These are phyloP conservation scores for Podiceps cristatus DNA, from an alignment of 2,113 vertebrate species.

Conservation along the genomic window DNA sequence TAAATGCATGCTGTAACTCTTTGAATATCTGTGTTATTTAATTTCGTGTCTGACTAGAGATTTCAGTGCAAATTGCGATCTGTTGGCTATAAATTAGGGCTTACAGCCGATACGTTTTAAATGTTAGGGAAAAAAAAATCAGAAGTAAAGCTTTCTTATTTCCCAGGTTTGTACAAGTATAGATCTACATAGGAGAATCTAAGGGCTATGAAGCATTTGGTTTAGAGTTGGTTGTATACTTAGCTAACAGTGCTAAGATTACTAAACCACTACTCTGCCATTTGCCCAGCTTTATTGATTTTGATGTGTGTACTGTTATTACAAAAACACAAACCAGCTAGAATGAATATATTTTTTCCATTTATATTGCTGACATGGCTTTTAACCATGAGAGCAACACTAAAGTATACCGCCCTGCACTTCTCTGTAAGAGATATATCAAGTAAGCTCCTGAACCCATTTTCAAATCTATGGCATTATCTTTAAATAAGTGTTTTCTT, in stretches of 20 bases:
- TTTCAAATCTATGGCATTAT: background rate
- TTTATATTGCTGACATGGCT: slow-evolving; percentile 12
- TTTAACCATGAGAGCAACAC: background rate
- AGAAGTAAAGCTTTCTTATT: slow-evolving; percentile 32
- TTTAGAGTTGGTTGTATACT: slow-evolving; percentile 37
- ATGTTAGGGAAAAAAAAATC: background rate
- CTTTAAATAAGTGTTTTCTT: slow-evolving; percentile 31
- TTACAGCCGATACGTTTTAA: background rate
- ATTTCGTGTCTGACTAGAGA: slow-evolving; percentile 51
- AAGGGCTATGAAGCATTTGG: slow-evolving; percentile 37
- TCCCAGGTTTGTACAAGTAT: background rate
- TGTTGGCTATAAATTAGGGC: slow-evolving; percentile 1
- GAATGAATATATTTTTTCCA: background rate
- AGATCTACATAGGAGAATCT: slow-evolving; percentile 8
- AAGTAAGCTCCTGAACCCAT: background rate
- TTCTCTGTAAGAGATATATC: background rate
- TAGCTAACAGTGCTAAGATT: slow-evolving; percentile 40
- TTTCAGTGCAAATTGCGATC: slow-evolving; percentile 45
- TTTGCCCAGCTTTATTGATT: slow-evolving; percentile 51
- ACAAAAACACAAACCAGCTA: background rate
- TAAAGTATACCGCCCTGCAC: background rate
- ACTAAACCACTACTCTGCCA: slow-evolving; percentile 5
- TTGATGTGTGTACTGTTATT: slow-evolving; percentile 10
- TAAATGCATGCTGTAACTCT: slow-evolving; percentile 71
- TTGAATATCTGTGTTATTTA: slow-evolving; percentile 50